phyloP scores from a whole-genome alignment of 2,113 vertebrate species.

The Ctenomys sociabilis region DNA sequence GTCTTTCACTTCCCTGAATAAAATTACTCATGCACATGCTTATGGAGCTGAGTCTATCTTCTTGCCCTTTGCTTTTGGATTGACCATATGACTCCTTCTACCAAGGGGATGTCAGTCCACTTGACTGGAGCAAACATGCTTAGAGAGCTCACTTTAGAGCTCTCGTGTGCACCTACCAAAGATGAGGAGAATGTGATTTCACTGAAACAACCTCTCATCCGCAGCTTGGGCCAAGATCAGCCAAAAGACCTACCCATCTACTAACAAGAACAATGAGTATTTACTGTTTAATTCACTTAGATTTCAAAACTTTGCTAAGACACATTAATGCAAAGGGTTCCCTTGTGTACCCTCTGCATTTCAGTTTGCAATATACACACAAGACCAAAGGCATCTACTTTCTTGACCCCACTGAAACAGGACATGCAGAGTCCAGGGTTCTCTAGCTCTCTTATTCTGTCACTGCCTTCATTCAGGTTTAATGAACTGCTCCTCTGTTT shows the following conservation, averaged over 20 bases:
- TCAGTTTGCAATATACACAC: conserved; percentile 49
- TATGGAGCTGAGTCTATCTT: background rate
- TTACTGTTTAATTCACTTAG: background rate
- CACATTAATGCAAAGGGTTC: background rate
- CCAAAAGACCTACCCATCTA: background rate
- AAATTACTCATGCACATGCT: background rate
- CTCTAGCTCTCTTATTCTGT: conserved; percentile 57
- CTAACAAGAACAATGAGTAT: conserved; percentile 12
- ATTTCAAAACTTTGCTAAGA: background rate
- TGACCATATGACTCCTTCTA: background rate
- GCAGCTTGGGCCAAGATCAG: background rate
- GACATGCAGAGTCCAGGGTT: conserved; percentile 76
- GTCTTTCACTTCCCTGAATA: background rate
- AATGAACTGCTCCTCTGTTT: conserved; percentile 86
- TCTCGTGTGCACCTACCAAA: background rate
- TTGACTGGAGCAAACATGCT: background rate
- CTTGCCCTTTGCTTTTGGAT: background rate
- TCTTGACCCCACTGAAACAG: conserved; percentile 58
- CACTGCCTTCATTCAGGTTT: conserved; percentile 80
- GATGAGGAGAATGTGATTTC: background rate
- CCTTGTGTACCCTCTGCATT: background rate
- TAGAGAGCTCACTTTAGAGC: background rate
- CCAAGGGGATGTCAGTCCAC: background rate
- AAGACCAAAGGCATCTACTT: conserved; percentile 59
- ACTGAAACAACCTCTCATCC: background rate